Evolutionary conservation across 2,113 vertebrate species (phyloP).

Genomic region (Paralichthys olivaceus): DNA sequence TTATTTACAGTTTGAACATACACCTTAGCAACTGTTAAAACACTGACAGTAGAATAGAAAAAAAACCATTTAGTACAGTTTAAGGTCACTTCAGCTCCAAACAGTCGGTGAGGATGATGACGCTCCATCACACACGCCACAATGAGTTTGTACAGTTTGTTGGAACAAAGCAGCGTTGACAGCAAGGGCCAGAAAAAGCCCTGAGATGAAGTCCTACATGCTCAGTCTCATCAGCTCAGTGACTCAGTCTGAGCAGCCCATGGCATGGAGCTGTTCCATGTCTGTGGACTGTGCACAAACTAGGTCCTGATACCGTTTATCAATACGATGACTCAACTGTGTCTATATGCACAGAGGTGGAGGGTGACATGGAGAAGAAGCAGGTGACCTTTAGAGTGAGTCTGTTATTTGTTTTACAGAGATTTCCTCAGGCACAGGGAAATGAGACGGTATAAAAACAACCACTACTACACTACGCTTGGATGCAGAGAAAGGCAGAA

Average conservation of each 20-base stretch:
- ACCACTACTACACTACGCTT: neutral
- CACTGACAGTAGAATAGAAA: conserved; percentile 6
- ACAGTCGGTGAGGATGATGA: conserved; percentile 36
- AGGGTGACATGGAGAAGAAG: neutral
- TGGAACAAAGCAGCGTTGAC: conserved; percentile 39
- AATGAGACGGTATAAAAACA: neutral
- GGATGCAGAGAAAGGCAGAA: conserved; percentile 56
- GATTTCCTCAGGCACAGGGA: conserved; percentile 30
- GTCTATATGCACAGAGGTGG: conserved; percentile 18
- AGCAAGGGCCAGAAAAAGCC: conserved; percentile 37
- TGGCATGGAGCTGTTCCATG: neutral
- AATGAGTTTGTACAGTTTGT: conserved; percentile 29
- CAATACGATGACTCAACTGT: conserved; percentile 43
- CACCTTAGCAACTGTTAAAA: conserved; percentile 23
- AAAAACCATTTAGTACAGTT: conserved; percentile 17
- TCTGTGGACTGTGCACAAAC: conserved; percentile 19
- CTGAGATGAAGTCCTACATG: conserved; percentile 40
- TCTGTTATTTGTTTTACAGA: neutral
- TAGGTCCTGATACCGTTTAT: conserved; percentile 47
- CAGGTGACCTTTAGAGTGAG: conserved; percentile 5
- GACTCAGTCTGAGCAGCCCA: conserved; percentile 29
- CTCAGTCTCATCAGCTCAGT: conserved; percentile 24
- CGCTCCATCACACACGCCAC: conserved; percentile 21
- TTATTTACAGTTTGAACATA: conserved; percentile 53
- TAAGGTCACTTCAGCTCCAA: conserved; percentile 76